Evolutionary conservation across 2,797 vertebrate genomes (phyloP).

Genomic region (Limosa lapponica): DNA sequence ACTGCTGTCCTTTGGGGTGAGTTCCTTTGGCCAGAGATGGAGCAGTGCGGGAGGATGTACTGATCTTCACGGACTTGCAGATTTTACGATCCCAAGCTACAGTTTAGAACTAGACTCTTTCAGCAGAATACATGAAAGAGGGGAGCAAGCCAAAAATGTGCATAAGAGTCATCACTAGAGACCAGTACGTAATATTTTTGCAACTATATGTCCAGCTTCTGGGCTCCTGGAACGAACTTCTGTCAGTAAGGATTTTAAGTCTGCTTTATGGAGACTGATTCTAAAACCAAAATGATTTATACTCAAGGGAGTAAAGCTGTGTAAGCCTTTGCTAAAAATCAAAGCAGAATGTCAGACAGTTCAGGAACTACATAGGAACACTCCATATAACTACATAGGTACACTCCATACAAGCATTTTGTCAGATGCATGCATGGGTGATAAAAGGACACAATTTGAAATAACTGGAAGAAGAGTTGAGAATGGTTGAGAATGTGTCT

Average conservation of each 20-base stretch:
- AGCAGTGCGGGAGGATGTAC: background rate
- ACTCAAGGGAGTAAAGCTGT: background rate
- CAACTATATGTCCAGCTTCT: background rate
- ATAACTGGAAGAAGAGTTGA: background rate
- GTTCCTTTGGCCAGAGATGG: background rate
- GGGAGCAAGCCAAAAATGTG: background rate
- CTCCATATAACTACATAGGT: background rate
- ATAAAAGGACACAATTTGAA: background rate
- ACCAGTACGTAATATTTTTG: background rate
- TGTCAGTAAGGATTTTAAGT: background rate
- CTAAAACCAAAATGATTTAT: background rate
- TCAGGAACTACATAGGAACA: background rate
- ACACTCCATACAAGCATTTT: background rate
- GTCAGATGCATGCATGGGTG: background rate
- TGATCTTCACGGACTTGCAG: background rate
- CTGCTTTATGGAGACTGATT: background rate
- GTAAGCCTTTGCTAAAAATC: background rate
- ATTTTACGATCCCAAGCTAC: background rate
- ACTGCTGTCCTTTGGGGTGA: background rate
- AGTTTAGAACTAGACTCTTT: background rate
- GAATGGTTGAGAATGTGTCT: background rate
- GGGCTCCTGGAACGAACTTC: background rate
- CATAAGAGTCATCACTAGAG: background rate
- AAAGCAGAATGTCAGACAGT: background rate
- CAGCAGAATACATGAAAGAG: background rate